These are phyloP conservation scores for Xylocopa sonorina DNA, from an alignment of 1,140 invertebrate species.

Conservation along the genomic window DNA sequence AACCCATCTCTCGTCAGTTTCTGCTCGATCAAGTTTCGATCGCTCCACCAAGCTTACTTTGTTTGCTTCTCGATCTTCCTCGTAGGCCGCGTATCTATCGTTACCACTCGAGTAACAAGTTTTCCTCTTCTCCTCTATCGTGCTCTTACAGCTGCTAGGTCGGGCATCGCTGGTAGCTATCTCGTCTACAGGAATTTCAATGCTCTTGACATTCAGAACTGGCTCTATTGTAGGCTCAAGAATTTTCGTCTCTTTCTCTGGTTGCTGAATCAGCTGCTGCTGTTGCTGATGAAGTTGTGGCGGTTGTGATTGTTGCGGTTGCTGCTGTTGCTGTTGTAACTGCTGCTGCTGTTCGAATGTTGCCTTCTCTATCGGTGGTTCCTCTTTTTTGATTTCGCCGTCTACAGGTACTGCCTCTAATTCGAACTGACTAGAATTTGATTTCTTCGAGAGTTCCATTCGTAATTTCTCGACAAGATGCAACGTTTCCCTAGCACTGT, in stretches of 20 bases:
- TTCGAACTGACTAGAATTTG: slow-evolving; percentile 81
- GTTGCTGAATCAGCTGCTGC: slow-evolving; percentile 12
- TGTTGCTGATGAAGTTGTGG: slow-evolving; percentile 35
- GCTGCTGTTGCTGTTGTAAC: slow-evolving; percentile 11
- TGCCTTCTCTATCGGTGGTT: slow-evolving; percentile 52
- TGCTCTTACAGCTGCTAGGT: slow-evolving; percentile 44
- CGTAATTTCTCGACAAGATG: slow-evolving; percentile 90
- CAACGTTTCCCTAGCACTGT: slow-evolving; percentile 88
- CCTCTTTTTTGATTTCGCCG: slow-evolving; percentile 71
- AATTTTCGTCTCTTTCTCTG: slow-evolving; percentile 41
- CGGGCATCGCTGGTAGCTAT: slow-evolving; percentile 44
- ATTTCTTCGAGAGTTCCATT: slow-evolving; percentile 86
- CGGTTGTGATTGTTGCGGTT: background rate
- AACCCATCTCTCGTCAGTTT: slow-evolving; percentile 86
- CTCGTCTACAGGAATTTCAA: slow-evolving; percentile 19
- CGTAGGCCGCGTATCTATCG: slow-evolving; percentile 70
- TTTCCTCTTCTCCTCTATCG: slow-evolving; percentile 75
- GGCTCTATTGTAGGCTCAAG: slow-evolving; percentile 33
- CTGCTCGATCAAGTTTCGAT: slow-evolving; percentile 81
- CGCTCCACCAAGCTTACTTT: slow-evolving; percentile 78
- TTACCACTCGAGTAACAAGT: slow-evolving; percentile 72
- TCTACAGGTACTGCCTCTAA: slow-evolving; percentile 70
- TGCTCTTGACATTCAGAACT: slow-evolving; percentile 10
- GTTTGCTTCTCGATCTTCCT: slow-evolving; percentile 71
- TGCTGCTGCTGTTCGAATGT: slow-evolving; percentile 38